Percentiles rank a stretch among this genome's conserved stretches.
Evolutionary conservation across 2,797 vertebrate species (phyloP).

Genomic region (Sebastes hubbsi): DNA sequence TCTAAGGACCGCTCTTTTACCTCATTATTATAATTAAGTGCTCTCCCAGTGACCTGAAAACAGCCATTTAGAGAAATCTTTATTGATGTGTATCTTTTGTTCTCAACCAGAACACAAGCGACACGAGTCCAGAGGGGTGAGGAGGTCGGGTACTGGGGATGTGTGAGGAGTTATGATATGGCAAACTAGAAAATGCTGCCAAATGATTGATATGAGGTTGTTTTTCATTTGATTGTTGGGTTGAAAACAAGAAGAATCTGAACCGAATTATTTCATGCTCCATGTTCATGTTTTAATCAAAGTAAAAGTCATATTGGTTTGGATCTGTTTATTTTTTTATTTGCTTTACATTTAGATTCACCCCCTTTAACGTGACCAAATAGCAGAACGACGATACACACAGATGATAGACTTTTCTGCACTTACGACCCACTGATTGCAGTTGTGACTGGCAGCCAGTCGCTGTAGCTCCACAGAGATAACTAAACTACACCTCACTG

Average conservation of each 20-base stretch:
- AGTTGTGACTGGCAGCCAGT: neutral
- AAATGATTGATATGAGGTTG: neutral
- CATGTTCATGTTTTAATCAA: neutral
- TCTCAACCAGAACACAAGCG: constrained; percentile 36
- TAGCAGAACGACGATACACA: neutral
- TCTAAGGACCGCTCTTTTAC: constrained; percentile 62
- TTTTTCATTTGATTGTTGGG: neutral
- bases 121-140: constrained; percentile 42
- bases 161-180: neutral
- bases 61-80: constrained; percentile 58
- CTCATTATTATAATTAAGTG: constrained; percentile 68
- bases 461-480: neutral
- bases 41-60: constrained; percentile 59
- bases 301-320: neutral
- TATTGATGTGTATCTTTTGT: constrained; percentile 58
- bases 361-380: neutral
- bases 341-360: neutral
- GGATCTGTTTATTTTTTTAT: neutral
- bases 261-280: neutral
- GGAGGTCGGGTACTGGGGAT: constrained; percentile 20
- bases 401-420: neutral
- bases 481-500: neutral
- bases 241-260: neutral
- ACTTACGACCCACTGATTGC: neutral
- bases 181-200: neutral